Conservation (phyloP, 2,797 vertebrate genomes). For the Vipera ursinii region DNA sequence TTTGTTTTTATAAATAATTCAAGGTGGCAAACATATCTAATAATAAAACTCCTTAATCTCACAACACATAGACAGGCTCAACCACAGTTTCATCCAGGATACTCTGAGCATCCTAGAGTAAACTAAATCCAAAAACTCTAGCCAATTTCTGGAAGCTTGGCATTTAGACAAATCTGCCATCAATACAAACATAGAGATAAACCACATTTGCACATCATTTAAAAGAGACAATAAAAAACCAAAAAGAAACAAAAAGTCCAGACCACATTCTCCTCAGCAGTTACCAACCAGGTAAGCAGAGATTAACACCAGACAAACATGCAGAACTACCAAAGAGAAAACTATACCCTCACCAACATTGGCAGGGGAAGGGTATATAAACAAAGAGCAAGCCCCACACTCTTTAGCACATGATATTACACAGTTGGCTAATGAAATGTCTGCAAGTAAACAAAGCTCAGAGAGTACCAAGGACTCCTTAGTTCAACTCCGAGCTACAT, state of each 20-base stretch:
- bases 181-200: not conserved
- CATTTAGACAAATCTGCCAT: not conserved
- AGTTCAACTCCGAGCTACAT: not conserved
- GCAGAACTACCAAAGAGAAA: not conserved
- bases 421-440: not conserved
- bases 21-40: not conserved
- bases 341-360: not conserved
- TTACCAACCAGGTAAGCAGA: not conserved
- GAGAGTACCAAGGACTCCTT: not conserved
- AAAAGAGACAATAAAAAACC: not conserved
- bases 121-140: not conserved
- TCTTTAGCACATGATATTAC: not conserved
- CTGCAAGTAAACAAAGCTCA: not conserved
- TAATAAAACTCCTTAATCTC: not conserved
- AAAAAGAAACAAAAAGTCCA: not conserved
- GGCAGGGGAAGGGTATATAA: not conserved
- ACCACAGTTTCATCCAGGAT: not conserved
- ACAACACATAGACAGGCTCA: not conserved
- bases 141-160: not conserved
- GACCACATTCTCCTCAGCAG: not conserved
- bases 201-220: not conserved
- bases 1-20: not conserved
- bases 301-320: not conserved
- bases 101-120: not conserved
- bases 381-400: not conserved